phyloP scores from a whole-genome alignment of 2,797 vertebrate genomes.

The Cyclura pinguis region DNA sequence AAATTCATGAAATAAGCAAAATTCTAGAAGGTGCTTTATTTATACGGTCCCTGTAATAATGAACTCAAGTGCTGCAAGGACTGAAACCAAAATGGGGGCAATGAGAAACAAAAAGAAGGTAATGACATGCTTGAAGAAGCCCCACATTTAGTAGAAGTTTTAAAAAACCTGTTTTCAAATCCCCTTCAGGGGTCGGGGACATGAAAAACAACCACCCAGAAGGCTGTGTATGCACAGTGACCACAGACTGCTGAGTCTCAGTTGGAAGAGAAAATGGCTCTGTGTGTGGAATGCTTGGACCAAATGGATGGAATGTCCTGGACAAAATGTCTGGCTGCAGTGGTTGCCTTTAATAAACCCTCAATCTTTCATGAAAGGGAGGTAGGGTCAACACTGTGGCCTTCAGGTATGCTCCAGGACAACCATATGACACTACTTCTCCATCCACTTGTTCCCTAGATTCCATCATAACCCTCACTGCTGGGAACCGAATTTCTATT shows the following conservation, averaged over 20 bases:
- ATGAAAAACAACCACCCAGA: not conserved
- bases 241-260: not conserved
- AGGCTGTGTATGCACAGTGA: not conserved
- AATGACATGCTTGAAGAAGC: not conserved
- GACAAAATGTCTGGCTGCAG: too few species aligned
- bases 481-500: too few species aligned
- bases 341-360: too few species aligned
- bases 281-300: not conserved
- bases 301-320: not conserved
- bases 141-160: not conserved
- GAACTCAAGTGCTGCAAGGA: not conserved
- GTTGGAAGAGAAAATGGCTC: not conserved
- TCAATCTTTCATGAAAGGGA: too few species aligned
- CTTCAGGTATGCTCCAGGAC: too few species aligned
- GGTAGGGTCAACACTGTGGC: too few species aligned
- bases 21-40: constrained; percentile 9
- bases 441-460: too few species aligned
- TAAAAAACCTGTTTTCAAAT: not conserved
- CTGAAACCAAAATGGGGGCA: not conserved
- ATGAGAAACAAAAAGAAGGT: not conserved
- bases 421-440: too few species aligned
- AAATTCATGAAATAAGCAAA: constrained; percentile 45
- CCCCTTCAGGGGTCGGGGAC: not conserved
- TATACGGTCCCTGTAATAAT: not conserved
- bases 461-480: too few species aligned